phyloP scores from a whole-genome alignment of 2,888 invertebrate genomes.

The Tineola bisselliella region DNA sequence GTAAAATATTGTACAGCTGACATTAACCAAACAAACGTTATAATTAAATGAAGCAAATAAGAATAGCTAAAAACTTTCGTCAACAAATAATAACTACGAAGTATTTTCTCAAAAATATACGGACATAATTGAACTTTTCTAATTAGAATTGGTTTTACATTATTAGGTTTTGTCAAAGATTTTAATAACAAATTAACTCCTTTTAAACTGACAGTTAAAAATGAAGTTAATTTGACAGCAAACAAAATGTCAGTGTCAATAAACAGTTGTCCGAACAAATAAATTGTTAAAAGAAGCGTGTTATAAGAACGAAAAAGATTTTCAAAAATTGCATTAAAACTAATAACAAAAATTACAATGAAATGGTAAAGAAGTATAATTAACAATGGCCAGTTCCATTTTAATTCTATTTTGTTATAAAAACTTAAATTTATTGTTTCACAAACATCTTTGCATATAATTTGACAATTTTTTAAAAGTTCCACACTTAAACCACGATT shows the following conservation, averaged over 20 bases:
- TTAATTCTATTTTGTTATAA: background rate
- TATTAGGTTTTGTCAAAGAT: background rate
- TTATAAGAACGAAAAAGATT: background rate
- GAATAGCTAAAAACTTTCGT: background rate
- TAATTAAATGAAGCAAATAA: background rate
- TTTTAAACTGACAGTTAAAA: background rate
- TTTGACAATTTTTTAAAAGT: background rate
- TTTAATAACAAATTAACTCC: background rate
- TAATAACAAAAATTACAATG: background rate
- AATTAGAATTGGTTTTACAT: background rate
- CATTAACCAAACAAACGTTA: slow-evolving; percentile 1
- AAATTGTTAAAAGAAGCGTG: background rate
- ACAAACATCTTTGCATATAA: background rate
- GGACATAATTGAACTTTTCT: background rate
- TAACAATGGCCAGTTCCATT: background rate
- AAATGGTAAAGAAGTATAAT: background rate
- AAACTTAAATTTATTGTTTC: background rate
- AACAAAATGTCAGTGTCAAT: background rate
- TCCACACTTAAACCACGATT: background rate
- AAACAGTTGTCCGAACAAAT: background rate
- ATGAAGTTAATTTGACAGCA: background rate
- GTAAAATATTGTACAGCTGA: background rate
- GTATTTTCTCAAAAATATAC: background rate
- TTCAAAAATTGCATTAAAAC: background rate
- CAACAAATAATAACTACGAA: background rate